Evolutionary conservation across 2,797 vertebrate genomes (phyloP).

Genomic region (Spondyliosoma cantharus): DNA sequence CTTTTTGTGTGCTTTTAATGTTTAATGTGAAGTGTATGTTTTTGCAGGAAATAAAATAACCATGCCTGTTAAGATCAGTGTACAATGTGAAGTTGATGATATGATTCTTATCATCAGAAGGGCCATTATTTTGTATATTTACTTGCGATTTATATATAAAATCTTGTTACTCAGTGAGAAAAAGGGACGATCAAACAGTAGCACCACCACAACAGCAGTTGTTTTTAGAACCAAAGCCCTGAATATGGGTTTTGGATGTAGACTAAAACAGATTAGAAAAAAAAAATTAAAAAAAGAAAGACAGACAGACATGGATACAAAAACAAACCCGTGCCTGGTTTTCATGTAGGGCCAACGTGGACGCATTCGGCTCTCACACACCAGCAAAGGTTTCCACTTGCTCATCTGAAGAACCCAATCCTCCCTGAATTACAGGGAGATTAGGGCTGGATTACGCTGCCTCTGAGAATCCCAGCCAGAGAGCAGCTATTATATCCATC

Average conservation of each 20-base stretch:
- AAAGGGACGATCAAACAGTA: slow-evolving; percentile 40
- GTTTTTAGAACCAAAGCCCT: slow-evolving; percentile 48
- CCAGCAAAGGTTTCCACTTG: slow-evolving; percentile 84
- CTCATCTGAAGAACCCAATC: slow-evolving; percentile 88
- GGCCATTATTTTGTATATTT: not conserved
- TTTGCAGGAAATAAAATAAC: no score
- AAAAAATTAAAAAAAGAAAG: not conserved
- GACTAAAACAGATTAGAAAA: slow-evolving; percentile 36
- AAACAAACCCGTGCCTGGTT: slow-evolving; percentile 63
- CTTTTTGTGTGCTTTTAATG: no score
- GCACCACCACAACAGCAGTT: slow-evolving; percentile 44
- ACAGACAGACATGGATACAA: slow-evolving; percentile 47
- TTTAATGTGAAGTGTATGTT: no score
- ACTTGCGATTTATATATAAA: not conserved
- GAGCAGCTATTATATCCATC: slow-evolving; percentile 83
- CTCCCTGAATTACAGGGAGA: slow-evolving; percentile 88
- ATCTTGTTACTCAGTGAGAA: not conserved
- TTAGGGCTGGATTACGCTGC: slow-evolving; percentile 85
- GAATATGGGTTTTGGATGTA: slow-evolving; percentile 45
- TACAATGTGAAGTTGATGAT: not conserved
- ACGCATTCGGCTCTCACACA: slow-evolving; percentile 81
- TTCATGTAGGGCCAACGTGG: slow-evolving; percentile 77
- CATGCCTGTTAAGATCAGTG: not conserved
- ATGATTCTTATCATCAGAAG: not conserved
- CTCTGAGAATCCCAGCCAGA: slow-evolving; percentile 84